Conservation (phyloP, 2,113 vertebrate genomes). For the Spilogale gracilis region DNA sequence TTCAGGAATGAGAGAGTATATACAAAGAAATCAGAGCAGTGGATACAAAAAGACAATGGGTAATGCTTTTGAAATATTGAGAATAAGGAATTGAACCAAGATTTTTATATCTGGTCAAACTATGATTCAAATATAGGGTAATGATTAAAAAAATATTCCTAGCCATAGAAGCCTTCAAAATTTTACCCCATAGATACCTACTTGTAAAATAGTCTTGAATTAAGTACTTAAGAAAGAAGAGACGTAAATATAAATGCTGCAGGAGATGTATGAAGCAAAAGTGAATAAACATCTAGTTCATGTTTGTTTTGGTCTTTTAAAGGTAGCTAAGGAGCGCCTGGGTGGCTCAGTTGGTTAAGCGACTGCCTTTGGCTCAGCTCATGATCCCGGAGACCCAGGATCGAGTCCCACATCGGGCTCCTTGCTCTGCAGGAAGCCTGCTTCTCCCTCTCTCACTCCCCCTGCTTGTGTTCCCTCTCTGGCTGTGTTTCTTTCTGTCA, state of each 20-base stretch:
- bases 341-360: too few species aligned
- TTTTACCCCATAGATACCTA: neutral
- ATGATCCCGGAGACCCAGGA: too few species aligned
- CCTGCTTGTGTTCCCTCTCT: too few species aligned
- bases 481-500: too few species aligned
- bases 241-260: neutral
- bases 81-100: neutral
- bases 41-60: neutral
- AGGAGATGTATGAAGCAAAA: neutral
- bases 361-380: too few species aligned
- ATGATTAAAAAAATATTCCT: neutral
- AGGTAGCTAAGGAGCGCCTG: neutral
- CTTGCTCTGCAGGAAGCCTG: too few species aligned
- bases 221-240: neutral
- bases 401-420: too few species aligned
- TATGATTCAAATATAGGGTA: neutral
- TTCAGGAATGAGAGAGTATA: neutral
- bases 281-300: neutral
- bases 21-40: neutral
- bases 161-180: neutral
- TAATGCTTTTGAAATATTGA: conserved; percentile 46
- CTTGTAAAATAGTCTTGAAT: neutral
- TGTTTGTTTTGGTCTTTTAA: neutral
- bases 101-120: neutral
- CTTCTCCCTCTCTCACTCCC: too few species aligned